Base-by-base conservation (phyloP, 2,113 vertebrate genomes). In the Cyprinodon variegatus region DNA sequence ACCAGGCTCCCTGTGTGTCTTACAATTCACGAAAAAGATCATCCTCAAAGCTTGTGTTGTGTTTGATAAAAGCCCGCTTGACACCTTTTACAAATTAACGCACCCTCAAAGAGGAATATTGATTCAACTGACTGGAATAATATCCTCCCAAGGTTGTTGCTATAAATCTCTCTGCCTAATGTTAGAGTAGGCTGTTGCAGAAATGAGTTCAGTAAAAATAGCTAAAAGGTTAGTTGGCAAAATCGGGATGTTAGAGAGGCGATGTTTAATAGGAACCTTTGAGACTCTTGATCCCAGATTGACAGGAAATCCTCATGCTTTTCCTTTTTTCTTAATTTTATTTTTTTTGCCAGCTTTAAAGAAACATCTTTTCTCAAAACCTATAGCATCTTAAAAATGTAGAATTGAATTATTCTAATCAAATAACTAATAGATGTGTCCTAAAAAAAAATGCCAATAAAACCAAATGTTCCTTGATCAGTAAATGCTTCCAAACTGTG, bases 111-210 rank as follows among this genome's bases (percentile, higher is more conserved):
- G 75, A 65, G 37, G 48, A 11, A 37, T 53, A 87, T 74, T 77
- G 77, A 85, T 85, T 86, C 38, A 39, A 11, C 72, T 71, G 22
- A 45, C 72, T 41, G 50, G 70, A 65, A 70, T 57, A 72, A 65
- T 39, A 61, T 48, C 36, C 38, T 57, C 43, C 38, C 65, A 75
- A 78, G 65, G 74, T 41, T 61, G 40, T 37, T 5, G 36, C 46
- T 41, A 69, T 48, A 43, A 75, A 68, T 61, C 69, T 3, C 65
- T 75, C 38, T 41, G 11, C 39, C 39, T 73, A 41, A 61, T 17
- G 41, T 62, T 64, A 11, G 38, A 65, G 12, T 29, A 65, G 11
- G 4, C 43, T 62, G 41, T 36, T 65, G 39, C 8, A 41, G 29
- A 3, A 59, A 20, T 17, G 17, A 59, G 37, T 59, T 59, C 39